phyloP scores from a whole-genome alignment of 2,888 invertebrate genomes.

The Dicyrtomina minuta region DNA sequence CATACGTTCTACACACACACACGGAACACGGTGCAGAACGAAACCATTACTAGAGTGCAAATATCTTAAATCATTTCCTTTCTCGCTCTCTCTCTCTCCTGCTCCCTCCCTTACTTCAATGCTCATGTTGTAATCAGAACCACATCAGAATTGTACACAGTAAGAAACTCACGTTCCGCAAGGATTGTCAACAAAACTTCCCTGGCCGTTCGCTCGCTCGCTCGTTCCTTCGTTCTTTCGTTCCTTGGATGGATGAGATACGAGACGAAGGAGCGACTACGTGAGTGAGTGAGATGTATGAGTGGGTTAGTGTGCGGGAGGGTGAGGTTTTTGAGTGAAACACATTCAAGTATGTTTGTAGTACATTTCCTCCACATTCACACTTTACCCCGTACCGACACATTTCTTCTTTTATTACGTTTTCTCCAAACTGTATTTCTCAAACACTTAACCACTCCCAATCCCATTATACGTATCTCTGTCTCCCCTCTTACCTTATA shows the following conservation, averaged over 20 bases:
- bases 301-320: no score
- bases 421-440: not conserved
- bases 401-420: not conserved
- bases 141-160: not conserved
- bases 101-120: not conserved
- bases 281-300: no score
- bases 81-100: not conserved
- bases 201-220: no score
- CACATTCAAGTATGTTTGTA: not conserved
- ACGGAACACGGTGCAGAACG: not conserved
- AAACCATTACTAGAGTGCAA: constrained; percentile 1
- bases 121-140: no score
- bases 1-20: not conserved
- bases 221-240: no score
- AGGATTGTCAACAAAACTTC: constrained; percentile 13
- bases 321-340: no score
- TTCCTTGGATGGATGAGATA: no score
- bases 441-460: not conserved
- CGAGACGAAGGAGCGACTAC: no score
- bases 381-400: not conserved
- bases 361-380: not conserved
- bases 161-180: not conserved
- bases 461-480: no score
- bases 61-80: not conserved
- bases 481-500: no score